A percentile compares a stretch with the other conserved stretches of the same genome.
These are phyloP conservation scores for Archivesica marissinica DNA, from an alignment of 1,140 invertebrate species.

Conservation along the genomic window DNA sequence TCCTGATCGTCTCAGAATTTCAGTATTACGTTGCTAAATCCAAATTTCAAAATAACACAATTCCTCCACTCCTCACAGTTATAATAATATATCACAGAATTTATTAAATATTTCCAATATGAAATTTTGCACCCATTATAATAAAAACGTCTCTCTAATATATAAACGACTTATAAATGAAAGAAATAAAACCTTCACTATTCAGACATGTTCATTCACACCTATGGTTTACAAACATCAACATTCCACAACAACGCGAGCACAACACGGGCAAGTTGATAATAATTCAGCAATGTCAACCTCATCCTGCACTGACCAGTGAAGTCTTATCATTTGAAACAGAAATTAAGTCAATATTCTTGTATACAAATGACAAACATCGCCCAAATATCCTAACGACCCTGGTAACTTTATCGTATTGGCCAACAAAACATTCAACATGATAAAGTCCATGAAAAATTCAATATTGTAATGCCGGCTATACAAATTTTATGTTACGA, in stretches of 20 bases:
- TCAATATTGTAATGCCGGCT: constrained; percentile 11
- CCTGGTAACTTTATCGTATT: constrained; percentile 4
- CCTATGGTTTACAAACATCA: too few relatives aligned
- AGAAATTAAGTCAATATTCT: constrained; percentile 40
- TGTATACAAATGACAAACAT: constrained; percentile 43
- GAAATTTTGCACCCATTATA: too few relatives aligned
- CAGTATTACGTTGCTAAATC: neutral
- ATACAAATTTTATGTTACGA: constrained; percentile 28
- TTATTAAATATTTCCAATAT: too few relatives aligned
- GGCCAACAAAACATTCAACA: constrained; percentile 5
- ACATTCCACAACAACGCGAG: too few relatives aligned
- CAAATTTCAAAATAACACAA: neutral
- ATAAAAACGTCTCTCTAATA: too few relatives aligned
- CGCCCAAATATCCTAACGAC: constrained; percentile 27
- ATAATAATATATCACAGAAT: too few relatives aligned
- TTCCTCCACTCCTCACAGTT: too few relatives aligned
- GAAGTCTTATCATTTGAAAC: constrained; percentile 39
- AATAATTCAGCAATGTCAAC: neutral
- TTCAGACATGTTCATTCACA: too few relatives aligned
- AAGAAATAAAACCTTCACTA: too few relatives aligned
- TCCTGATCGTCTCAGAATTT: neutral
- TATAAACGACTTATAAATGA: too few relatives aligned
- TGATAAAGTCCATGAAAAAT: constrained; percentile 44
- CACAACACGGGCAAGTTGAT: too few relatives aligned
- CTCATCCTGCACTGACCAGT: constrained; percentile 14